Conservation (phyloP, 2,888 invertebrate species). For the Ophonus ardosiacus region DNA sequence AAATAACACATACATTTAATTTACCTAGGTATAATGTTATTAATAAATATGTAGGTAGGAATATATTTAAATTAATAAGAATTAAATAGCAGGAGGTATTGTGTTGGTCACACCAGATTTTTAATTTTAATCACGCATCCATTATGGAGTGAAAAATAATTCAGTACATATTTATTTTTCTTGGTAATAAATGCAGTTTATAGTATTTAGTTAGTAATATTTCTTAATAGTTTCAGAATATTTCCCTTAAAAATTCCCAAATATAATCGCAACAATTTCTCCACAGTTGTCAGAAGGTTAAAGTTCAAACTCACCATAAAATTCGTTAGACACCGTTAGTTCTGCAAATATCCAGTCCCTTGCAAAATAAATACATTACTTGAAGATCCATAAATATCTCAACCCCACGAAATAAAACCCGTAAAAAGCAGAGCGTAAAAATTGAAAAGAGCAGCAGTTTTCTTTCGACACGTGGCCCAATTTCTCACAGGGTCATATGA, state of each 20-base stretch:
- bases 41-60: too few species aligned
- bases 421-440: conserved; percentile 40
- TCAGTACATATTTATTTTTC: too few species aligned
- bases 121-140: too few species aligned
- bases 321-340: conserved; percentile 30
- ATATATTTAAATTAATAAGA: too few species aligned
- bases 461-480: conserved; percentile 35
- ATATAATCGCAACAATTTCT: conserved; percentile 26
- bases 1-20: too few species aligned
- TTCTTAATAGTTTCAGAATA: too few species aligned
- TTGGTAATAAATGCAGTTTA: too few species aligned
- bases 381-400: conserved; percentile 19
- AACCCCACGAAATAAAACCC: conserved; percentile 11
- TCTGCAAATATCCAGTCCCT: conserved; percentile 4
- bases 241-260: neutral
- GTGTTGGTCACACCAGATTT: too few species aligned
- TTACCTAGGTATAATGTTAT: too few species aligned
- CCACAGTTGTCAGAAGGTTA: conserved; percentile 24
- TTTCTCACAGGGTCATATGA: conserved; percentile 45
- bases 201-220: too few species aligned
- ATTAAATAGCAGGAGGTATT: too few species aligned
- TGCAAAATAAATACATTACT: conserved; percentile 25
- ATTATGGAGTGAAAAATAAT: too few species aligned
- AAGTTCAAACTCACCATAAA: conserved; percentile 25
- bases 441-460: conserved; percentile 49